Conservation (phyloP, 2,113 vertebrate species). For the Calyptomena viridis region DNA sequence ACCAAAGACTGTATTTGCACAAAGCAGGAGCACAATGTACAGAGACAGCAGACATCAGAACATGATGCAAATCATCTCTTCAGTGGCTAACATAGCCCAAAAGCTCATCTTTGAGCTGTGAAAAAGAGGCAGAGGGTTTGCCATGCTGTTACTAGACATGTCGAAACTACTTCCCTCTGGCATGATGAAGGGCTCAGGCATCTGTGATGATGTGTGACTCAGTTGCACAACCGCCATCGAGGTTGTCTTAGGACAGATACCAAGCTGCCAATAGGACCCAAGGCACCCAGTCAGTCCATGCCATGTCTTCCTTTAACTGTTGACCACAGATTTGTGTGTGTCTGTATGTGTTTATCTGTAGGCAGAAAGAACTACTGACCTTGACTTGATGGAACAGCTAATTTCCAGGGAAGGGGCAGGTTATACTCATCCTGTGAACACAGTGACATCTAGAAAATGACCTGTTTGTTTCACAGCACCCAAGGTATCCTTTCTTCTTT, state of each 20-base stretch:
- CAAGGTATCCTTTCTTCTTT: background rate
- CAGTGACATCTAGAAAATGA: background rate
- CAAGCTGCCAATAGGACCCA: background rate
- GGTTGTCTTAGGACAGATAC: background rate
- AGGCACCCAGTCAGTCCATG: background rate
- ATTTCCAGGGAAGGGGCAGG: background rate
- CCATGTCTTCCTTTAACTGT: background rate
- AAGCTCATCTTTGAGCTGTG: background rate
- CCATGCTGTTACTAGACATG: background rate
- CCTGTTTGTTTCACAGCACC: background rate
- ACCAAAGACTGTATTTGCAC: background rate
- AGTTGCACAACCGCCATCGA: background rate
- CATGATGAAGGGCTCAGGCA: background rate
- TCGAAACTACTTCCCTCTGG: background rate
- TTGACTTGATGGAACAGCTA: background rate
- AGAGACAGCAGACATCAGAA: background rate
- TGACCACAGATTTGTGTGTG: background rate
- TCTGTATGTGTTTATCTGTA: background rate
- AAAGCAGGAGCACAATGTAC: background rate
- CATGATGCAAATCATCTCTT: background rate
- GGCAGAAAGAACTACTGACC: background rate
- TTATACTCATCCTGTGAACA: background rate
- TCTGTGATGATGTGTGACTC: background rate
- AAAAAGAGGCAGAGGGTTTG: background rate
- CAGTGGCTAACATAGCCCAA: background rate